Base-by-base conservation (phyloP, 2,797 vertebrate species). In the Gobio occitaniae region DNA sequence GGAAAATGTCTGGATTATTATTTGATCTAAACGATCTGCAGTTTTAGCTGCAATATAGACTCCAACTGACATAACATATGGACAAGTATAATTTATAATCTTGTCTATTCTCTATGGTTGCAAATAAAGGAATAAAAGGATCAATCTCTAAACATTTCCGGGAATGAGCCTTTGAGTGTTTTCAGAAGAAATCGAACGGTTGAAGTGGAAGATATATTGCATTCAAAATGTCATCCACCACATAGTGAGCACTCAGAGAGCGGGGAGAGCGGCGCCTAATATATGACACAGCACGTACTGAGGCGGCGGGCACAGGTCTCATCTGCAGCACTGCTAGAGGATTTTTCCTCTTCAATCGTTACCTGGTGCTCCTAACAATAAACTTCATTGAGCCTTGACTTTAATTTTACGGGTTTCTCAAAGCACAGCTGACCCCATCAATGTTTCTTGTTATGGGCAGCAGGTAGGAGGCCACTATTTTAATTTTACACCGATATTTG, bases 221-320 rank as follows among this genome's bases (percentile, higher is more conserved):
- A n/a, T 29, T 84, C 13, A 80, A 66, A 82, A 88, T 85, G 78
- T 79, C 83, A 87, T 81, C 77, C 29, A 75, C 29, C 79, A 68
- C 59, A 81, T 80, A 69, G 52, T 21, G 48, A 48, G 78, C 47
- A 41, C 65, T 44, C 16, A 68, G 77, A 85, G 76, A 59, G 61
- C 32, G 38, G 11, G 44, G 71, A 78, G 48, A 63, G 41, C 32
- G 65, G 4, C 15, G 13, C 56, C 56, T 84, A 76, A 86, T 86
- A 86, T 87, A 88, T 89, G 79, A 86, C 83, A 85, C 48, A 78
- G 80, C 87, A 87, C 52, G 52, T 47, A 85, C 69, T 66, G 75
- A 65, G 84, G 29, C 66, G 56, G 44, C n/a, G 13, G 41, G 19
- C 56, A 83, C 70, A 63, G 70, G 84, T 70, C 84, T 83, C 75